Base-by-base conservation (phyloP, 2,113 vertebrate genomes). In the Guaruba guarouba region DNA sequence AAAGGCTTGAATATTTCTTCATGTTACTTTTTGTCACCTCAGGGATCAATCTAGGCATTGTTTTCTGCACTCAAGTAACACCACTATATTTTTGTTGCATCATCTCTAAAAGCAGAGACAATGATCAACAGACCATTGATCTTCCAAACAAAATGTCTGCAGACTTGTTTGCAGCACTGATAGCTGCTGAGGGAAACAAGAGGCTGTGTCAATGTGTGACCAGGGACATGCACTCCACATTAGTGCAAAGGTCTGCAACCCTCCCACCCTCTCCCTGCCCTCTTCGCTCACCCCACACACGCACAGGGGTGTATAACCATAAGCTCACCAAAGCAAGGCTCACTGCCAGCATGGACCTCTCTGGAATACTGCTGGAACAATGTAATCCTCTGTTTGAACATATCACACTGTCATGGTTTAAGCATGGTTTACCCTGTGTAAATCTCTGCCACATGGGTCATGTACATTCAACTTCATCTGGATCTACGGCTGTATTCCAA, bases 121-220 rank as follows among this genome's bases (percentile, higher is more conserved):
- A n/a, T 22, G 20, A 18, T 41, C 4, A 22, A 14, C 61, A 76
- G 25, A 14, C 14, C 0, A 4, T 7, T 41, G 37, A 55, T 43
- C 20, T 71, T 83, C 46, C 39, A 75, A 22, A 43, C 0, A 0
- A 8, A 41, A 46, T 27, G 6, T 20, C 55, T 49, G 55, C 67
- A 67, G 37, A 35, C 29, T 3, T 66, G 25, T 83, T 80, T 71
- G 31, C 17, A 49, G 64, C 33, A 29, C 63, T n/a, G 33, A 83
- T 35, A 0, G 0, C 66, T 71, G 67, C 25, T 0, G 0, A 35
- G 76, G 44, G 33, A 74, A 13, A 43, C 10, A n/a, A 51, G 62
- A 55, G 37, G 10, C 29, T 80, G 39, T 19, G 46, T 41, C 15
- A 3, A 5, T 52, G 41, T 33, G 29, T 48, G 70, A 43, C 48